phyloP scores from a whole-genome alignment of 2,113 vertebrate genomes.

The Corythornis cristatus region DNA sequence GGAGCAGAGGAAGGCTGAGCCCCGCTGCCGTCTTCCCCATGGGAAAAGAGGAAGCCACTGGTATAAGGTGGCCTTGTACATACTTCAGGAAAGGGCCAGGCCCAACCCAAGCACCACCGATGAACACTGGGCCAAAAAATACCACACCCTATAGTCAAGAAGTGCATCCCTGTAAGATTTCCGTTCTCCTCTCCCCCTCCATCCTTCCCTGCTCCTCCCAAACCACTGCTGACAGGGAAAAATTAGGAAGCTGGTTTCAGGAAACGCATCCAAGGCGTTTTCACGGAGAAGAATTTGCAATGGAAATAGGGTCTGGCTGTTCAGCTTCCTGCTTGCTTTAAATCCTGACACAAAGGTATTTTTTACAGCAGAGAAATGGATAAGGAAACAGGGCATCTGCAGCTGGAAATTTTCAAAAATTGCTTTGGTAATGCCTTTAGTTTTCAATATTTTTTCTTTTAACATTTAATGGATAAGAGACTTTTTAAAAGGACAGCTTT shows the following conservation, averaged over 20 bases:
- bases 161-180: background rate
- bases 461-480: background rate
- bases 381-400: background rate
- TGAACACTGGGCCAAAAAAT: background rate
- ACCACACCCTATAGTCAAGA: background rate
- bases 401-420: background rate
- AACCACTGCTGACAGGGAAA: background rate
- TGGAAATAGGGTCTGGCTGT: background rate
- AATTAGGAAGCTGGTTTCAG: slow-evolving; percentile 1
- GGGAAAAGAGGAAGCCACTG: background rate
- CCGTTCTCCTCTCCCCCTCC: background rate
- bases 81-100: background rate
- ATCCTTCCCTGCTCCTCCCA: background rate
- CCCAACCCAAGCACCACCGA: background rate
- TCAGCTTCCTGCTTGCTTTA: slow-evolving; percentile 5
- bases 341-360: background rate
- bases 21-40: background rate
- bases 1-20: background rate
- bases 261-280: background rate
- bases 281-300: slow-evolving; percentile 4
- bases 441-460: background rate
- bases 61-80: background rate
- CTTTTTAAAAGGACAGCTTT: background rate
- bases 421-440: background rate
- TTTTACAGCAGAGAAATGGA: background rate